Evolutionary conservation across 2,797 vertebrate species (phyloP), one percentile per base, ranked within the genome.

Genomic region (Erethizon dorsatum): DNA sequence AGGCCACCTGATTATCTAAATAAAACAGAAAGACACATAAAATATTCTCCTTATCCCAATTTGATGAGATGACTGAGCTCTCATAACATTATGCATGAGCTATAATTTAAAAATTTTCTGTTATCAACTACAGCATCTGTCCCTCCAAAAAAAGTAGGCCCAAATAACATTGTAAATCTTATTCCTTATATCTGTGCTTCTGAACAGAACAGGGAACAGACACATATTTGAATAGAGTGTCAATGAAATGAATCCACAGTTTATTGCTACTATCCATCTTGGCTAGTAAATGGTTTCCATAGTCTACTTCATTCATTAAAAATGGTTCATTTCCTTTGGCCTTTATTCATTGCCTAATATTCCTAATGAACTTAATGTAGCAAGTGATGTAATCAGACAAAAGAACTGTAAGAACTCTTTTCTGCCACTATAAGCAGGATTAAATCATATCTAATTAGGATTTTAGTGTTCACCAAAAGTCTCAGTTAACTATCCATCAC

Each of bases 311-410:
- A 98, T 98, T 99, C 98, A 98, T 98, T 98, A 98, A 97, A 98
- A 98, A 97, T 94, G 98, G 98, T 98, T 99, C 98, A 98, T 99
- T 99, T 99, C 98, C 98, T 98, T 99, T 98, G 98, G 97, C 97
- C 98, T 98, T 98, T 98, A 98, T 98, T 98, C 97, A 88, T 97
- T 98, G 98, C 97, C 98, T 99, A 98, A 98, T 98, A 98, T 98
- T 98, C 98, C 98, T 99, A 99, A 99, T 99, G 98, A 99, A 99
- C 98, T 98, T 98, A 98, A 98, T 98, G 98, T 96, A 98, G 98
- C 98, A 99, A 99, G 99, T 99, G 99, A 99, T 99, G 98, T 98
- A 99, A 99, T 99, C 98, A 99, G 98, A 98, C 98, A 98, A 98
- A 98, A 97, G 98, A 98, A 98, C 96, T 99, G 97, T 98, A 98